Base-by-base conservation (phyloP, 92 coral and sea anemone genomes). In the Zoanthus sansibaricus region DNA sequence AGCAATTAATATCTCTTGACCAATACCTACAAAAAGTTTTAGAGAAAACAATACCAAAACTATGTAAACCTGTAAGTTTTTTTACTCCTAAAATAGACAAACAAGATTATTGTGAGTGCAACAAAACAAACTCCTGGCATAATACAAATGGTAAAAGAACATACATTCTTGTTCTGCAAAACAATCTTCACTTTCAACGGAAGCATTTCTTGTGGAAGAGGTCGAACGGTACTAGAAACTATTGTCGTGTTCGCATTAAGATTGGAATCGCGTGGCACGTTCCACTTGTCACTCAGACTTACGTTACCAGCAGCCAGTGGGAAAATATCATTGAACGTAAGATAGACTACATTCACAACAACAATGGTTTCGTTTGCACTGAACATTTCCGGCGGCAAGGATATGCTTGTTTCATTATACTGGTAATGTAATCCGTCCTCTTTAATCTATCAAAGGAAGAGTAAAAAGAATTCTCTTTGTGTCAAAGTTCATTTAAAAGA, bases 171-270 rank as follows among this genome's bases (percentile, higher is more conserved):
- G 77, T 94, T 94, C 72, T 92, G 83, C 72, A 96, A 77, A 21
- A 93, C 87, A 72, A 94, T 90, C 75, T 91, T 96, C 77, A 96
- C 99, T 11, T 91, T 89, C 31, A 47, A 69, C 20, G 82, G 46
- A 10, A 93, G 83, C 14, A 8, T 75, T 6, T 56, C 77, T 45
- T 32, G 89, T 44, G 94, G 94, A 67, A 83, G 83, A 71, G 99
- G 99, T 20, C 82, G 45, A 11, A 96, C 94, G 6, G 93, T 86
- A 58, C 95, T 94, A 16, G 99, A 93, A 49, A 96, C 94, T 17
- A 96, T 86, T 64, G 94, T 96, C 3, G 98, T 93, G 70, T 92
- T 95, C 3, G 95, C 86, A 1, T 83, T 75, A 48, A 92, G 71
- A 68, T 21, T 33, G 69, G 55, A 18, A 1, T 73, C 55, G 9